Percentiles rank a stretch among this genome's conserved stretches.
phyloP scores from a whole-genome alignment of 2,113 vertebrate species.

The Myocastor coypus region DNA sequence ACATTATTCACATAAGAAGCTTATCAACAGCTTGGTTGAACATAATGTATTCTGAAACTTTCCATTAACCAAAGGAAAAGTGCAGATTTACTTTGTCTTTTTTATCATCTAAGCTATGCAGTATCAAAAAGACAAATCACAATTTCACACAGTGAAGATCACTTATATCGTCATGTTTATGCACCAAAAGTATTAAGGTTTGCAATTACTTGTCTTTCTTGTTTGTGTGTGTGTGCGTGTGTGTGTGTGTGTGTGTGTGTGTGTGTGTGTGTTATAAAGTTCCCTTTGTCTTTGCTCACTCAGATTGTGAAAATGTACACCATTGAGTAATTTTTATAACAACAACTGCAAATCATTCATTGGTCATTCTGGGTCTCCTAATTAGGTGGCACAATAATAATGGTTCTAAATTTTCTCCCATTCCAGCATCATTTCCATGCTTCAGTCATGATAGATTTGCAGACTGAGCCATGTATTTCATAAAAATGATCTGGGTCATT shows the following conservation, averaged over 20 bases:
- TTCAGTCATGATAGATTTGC: background rate
- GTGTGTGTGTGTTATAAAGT: background rate
- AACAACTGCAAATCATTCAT: background rate
- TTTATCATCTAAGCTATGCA: slow-evolving; percentile 68
- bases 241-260: background rate
- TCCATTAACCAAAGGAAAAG: slow-evolving; percentile 72
- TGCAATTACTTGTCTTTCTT: background rate
- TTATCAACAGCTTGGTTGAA: slow-evolving; percentile 76
- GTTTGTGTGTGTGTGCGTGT: background rate
- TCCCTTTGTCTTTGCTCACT: background rate
- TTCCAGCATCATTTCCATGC: slow-evolving; percentile 23
- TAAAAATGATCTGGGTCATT: background rate
- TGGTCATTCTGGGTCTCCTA: background rate
- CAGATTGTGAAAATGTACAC: background rate
- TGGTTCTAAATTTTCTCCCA: background rate
- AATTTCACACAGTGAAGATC: background rate
- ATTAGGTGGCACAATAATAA: slow-evolving; percentile 29
- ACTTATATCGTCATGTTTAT: background rate
- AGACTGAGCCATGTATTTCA: background rate
- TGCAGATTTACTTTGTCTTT: slow-evolving; percentile 61
- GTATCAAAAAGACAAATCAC: slow-evolving; percentile 50
- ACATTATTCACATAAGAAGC: slow-evolving; percentile 77
- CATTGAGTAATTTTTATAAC: background rate
- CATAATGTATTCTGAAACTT: slow-evolving; percentile 79
- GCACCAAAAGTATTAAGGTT: background rate